These are phyloP conservation scores for Drosophila longiperda DNA, from an alignment of 2,888 invertebrate genomes.

Conservation along the genomic window DNA sequence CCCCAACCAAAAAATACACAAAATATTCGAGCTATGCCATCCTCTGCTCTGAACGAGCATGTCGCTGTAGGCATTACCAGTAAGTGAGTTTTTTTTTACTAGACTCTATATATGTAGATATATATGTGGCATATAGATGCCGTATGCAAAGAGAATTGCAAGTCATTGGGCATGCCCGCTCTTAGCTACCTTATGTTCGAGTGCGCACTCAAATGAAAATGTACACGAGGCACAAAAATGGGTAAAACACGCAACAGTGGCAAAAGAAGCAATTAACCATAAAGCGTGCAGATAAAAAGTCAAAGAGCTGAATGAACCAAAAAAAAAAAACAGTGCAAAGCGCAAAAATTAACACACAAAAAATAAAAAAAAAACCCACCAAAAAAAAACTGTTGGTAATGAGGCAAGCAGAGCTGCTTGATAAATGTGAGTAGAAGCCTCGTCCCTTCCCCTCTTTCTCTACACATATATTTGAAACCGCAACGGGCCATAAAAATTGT, in stretches of 20 bases:
- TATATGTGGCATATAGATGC: not conserved
- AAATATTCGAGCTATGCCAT: constrained; percentile 46
- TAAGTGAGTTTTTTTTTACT: constrained; percentile 39
- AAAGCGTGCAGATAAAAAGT: constrained; percentile 66
- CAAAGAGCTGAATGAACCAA: constrained; percentile 45
- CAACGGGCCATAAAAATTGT: constrained; percentile 56
- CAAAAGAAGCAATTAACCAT: constrained; percentile 70
- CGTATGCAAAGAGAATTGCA: constrained; percentile 40
- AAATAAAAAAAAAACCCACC: no score
- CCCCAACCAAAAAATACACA: constrained; percentile 37
- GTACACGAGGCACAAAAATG: constrained; percentile 13
- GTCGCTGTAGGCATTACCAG: constrained; percentile 24
- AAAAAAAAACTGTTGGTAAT: constrained; percentile 39
- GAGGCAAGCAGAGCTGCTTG: constrained; percentile 50
- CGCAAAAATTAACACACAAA: constrained; percentile 45
- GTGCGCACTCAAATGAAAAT: constrained; percentile 42
- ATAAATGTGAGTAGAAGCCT: constrained; percentile 54
- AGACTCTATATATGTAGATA: no score
- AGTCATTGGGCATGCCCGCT: constrained; percentile 10
- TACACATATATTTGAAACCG: constrained; percentile 39
- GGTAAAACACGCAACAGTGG: constrained; percentile 34
- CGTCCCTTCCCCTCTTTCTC: not conserved
- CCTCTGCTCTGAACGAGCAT: constrained; percentile 11
- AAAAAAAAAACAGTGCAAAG: constrained; percentile 21
- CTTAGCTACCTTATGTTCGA: constrained; percentile 53